Evolutionary conservation across 2,888 invertebrate species (phyloP).

Genomic region (Tridacna crocea): DNA sequence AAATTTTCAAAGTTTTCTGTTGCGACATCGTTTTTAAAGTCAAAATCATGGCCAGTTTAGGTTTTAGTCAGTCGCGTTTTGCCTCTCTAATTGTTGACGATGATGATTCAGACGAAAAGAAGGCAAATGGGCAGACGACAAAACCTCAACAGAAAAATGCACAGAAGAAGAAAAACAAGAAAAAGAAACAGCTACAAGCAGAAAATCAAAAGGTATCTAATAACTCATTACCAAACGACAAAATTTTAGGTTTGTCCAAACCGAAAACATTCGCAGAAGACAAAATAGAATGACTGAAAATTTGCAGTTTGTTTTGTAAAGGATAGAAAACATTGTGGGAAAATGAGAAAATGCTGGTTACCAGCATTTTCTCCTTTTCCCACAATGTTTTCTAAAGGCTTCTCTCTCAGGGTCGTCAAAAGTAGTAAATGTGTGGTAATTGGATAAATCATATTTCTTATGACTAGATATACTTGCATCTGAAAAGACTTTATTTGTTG

Average conservation of each 20-base stretch:
- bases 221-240: no score
- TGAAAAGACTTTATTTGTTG: no score
- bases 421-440: not conserved
- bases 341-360: not conserved
- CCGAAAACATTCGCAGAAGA: no score
- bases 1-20: not conserved
- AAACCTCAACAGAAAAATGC: constrained; percentile 55
- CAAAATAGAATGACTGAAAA: no score
- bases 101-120: constrained; percentile 86
- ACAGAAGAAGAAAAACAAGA: constrained; percentile 75
- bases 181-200: constrained; percentile 66
- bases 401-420: not conserved
- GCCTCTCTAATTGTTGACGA: constrained; percentile 91
- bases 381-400: not conserved
- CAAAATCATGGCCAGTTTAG: constrained; percentile 59
- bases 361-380: not conserved
- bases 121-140: constrained; percentile 42
- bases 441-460: not conserved
- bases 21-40: not conserved
- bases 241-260: no score
- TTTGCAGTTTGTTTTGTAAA: no score
- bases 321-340: not conserved
- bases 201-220: constrained; percentile 65
- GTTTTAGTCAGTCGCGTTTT: constrained; percentile 87
- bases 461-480: not conserved